Evolutionary conservation across 1,140 invertebrate species (phyloP).

Genomic region (Cataglyphis hispanica): DNA sequence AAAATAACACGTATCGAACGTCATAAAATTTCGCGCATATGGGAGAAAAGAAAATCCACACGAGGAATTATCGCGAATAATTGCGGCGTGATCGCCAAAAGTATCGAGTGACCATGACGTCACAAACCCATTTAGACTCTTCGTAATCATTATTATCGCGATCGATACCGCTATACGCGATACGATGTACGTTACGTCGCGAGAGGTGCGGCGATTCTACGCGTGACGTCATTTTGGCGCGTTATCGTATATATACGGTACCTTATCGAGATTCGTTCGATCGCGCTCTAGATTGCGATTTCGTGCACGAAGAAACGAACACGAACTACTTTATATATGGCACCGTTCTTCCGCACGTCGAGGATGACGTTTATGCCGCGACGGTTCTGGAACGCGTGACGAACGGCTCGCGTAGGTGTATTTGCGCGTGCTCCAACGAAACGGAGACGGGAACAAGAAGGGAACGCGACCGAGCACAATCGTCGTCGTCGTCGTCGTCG

Average conservation of each 20-base stretch:
- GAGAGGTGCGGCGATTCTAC: neutral
- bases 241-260: too few relatives aligned
- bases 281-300: neutral
- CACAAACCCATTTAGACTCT: slow-evolving; percentile 31
- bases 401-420: slow-evolving; percentile 46
- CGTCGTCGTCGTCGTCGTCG: neutral
- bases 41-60: neutral
- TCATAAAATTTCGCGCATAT: neutral
- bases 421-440: slow-evolving; percentile 43
- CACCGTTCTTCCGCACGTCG: neutral
- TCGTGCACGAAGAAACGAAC: neutral
- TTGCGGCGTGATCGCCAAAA: neutral
- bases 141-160: slow-evolving; percentile 16
- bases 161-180: slow-evolving; percentile 24
- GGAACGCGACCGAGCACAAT: slow-evolving; percentile 26
- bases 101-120: slow-evolving; percentile 13
- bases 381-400: slow-evolving; percentile 48
- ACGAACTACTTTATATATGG: neutral
- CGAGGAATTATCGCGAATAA: neutral
- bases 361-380: slow-evolving; percentile 40
- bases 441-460: neutral
- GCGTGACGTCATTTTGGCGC: too few relatives aligned
- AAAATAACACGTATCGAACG: too few relatives aligned
- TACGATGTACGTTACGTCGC: too few relatives aligned
- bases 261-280: neutral